Evolutionary conservation across 2,113 vertebrate species (phyloP), one percentile per base, ranked within the genome.

Genomic region (Laticauda laticaudata): DNA sequence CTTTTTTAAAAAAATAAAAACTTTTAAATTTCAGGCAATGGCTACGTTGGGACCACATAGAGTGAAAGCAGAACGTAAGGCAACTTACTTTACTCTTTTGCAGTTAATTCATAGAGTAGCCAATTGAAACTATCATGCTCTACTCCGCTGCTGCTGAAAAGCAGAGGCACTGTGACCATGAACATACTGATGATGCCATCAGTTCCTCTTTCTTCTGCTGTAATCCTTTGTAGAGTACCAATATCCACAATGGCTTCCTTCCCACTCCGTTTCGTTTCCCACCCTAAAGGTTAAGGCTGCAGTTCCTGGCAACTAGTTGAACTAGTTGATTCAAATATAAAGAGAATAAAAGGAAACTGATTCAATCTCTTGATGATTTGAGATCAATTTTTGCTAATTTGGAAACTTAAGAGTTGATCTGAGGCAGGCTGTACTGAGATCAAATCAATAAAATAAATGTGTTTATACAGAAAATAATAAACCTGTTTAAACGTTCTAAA

Each of bases 11-110:
- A 53, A 12, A 12, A 56, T 69, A 15, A 88, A 18, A 43, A 43
- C 15, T 93, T 94, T 64, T 21, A 2, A n/a, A 64, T 92, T 94
- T 5, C 96, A 99, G 99, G 99, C 99, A 89, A 98, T 99, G 98
- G 99, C 99, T 90, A 99, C 99, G 0, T 93, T 99, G 95, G 99
- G 98, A 91, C 99, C 98, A 14, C 98, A 99, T 95, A 98, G 99
- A 97, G 99, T 98, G 95, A 99, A 99, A 96, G 96, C 98, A 89
- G 99, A 99, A 94, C 98, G 99, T 99, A 97, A 98, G 98, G 14
- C 92, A 18, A 91, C 55, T 54, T 87, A 9, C 21, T 55, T 94
- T 7, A 88, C 14, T 87, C 11, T 48, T 81, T 81, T 39, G 18
- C 15, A 39, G n/a, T 81, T 81, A 21, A 81, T 43, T 43, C 34